Evolutionary conservation across 2,113 vertebrate species (phyloP).

Genomic region (Corythornis cristatus): DNA sequence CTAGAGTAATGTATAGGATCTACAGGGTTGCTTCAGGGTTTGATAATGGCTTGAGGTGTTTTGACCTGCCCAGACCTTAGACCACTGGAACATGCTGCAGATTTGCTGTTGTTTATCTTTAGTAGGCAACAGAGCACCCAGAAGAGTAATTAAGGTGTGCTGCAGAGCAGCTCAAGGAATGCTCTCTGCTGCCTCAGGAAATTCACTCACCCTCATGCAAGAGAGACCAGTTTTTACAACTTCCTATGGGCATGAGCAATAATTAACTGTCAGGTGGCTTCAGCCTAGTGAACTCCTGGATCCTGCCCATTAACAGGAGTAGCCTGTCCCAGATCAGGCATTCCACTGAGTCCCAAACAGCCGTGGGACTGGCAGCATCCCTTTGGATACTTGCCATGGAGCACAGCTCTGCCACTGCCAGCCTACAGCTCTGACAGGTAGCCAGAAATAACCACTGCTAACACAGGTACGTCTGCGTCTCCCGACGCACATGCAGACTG

Average conservation of each 20-base stretch:
- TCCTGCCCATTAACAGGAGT: not conserved
- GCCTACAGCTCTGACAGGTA: not conserved
- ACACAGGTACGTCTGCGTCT: not conserved
- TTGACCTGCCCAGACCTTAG: not conserved
- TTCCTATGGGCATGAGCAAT: not conserved
- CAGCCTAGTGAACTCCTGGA: not conserved
- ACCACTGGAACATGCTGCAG: not conserved
- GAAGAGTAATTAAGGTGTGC: not conserved
- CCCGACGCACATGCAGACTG: not conserved
- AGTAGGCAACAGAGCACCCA: not conserved
- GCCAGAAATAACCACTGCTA: not conserved
- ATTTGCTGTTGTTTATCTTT: not conserved
- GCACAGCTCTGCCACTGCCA: rapidly evolving
- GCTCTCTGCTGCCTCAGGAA: not conserved
- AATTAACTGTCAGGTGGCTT: not conserved
- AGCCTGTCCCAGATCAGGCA: not conserved
- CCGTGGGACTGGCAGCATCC: not conserved
- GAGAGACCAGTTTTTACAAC: not conserved
- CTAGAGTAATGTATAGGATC: not conserved
- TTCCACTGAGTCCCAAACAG: not conserved
- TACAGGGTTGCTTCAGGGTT: not conserved
- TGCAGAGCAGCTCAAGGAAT: not conserved
- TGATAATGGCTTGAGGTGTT: not conserved
- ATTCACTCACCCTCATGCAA: not conserved
- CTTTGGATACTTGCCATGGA: not conserved